These are phyloP conservation scores for Nilaparvata lugens DNA, from an alignment of 1,140 invertebrate species.

Conservation along the genomic window DNA sequence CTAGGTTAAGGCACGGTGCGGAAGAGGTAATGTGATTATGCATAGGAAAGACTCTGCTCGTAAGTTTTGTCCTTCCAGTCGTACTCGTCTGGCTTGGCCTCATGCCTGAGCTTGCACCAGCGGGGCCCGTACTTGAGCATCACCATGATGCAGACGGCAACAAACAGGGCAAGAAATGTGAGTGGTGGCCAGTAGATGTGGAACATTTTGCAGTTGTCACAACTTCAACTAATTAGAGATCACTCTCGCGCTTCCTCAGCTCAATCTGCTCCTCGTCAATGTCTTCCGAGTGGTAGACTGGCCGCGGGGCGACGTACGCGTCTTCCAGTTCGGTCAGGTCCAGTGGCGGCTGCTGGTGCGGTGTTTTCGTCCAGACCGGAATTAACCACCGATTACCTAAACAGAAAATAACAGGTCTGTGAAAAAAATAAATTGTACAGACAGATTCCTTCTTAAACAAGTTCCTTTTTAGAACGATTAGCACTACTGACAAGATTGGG, in stretches of 20 bases:
- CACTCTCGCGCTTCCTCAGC: conserved; percentile 69
- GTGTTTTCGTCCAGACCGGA: conserved; percentile 70
- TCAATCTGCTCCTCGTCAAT: conserved; percentile 52
- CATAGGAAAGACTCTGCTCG: conserved; percentile 48
- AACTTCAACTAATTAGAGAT: conserved; percentile 43
- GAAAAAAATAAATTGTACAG: neutral
- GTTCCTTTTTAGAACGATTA: neutral
- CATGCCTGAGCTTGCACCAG: conserved; percentile 55
- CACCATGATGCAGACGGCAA: conserved; percentile 61
- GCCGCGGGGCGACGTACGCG: conserved; percentile 26
- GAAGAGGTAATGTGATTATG: conserved; percentile 17
- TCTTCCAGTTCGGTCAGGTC: conserved; percentile 60
- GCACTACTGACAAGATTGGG: neutral
- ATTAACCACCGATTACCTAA: conserved; percentile 72
- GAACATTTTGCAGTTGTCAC: conserved; percentile 44
- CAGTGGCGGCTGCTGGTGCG: conserved; percentile 70
- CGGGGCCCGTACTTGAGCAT: conserved; percentile 59
- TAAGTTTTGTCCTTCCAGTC: conserved; percentile 51
- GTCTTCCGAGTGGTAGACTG: conserved; percentile 29
- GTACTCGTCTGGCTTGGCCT: conserved; percentile 45
- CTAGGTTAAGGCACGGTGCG: too few species aligned
- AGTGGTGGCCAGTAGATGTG: conserved; percentile 64
- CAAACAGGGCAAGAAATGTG: conserved; percentile 56
- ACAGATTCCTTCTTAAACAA: neutral
- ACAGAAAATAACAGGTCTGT: conserved; percentile 21